Base-by-base conservation (phyloP, 2,113 vertebrate species). In the Athene cunicularia region DNA sequence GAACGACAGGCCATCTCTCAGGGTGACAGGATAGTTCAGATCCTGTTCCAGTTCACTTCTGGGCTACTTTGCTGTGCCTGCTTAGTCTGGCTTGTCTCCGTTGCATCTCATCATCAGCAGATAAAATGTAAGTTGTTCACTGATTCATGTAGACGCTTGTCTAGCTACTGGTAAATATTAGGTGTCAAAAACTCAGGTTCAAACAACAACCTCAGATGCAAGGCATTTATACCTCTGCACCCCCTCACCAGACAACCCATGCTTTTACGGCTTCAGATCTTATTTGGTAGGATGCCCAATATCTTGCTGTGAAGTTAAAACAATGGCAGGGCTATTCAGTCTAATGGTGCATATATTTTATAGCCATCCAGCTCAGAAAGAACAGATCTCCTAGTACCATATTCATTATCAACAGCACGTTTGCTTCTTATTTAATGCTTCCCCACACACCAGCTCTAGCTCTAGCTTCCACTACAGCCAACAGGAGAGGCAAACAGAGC, bases 301-400 rank as follows among this genome's bases (percentile, higher is more conserved):
- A 21, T 3, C 79, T 63, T 91, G 47, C 32, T 85, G 63, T 3
- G 37, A 71, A 53, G 37, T 66, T n/a, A 13, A 59, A 67, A 56
- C 30, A n/a, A 37, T 0, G 15, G 17, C 60, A 56, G 0, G 14
- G 62, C 52, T 41, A 4, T 3, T 77, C 55, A 5, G 1, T 41
- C 39, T 13, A 79, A 59, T 0, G 1, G 59, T 17, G n/a, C 35
- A 6, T 10, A 4, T 7, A 33, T 50, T 43, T 79, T 49, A 76
- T 2, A 47, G 64, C 11, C 50, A 30, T 3, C 14, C 37, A 84
- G 68, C 84, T 75, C 43, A 14, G n/a, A 45, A 66, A 81, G 55
- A 72, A 74, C 73, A 79, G 33, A 76, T 56, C 41, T 89, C 55
- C 37, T 22, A 28, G 53, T 64, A 72, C 17, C 39, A 24, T 55